These are phyloP conservation scores for Antennarius maculatus DNA, from an alignment of 2,797 vertebrate genomes.

Conservation along the genomic window DNA sequence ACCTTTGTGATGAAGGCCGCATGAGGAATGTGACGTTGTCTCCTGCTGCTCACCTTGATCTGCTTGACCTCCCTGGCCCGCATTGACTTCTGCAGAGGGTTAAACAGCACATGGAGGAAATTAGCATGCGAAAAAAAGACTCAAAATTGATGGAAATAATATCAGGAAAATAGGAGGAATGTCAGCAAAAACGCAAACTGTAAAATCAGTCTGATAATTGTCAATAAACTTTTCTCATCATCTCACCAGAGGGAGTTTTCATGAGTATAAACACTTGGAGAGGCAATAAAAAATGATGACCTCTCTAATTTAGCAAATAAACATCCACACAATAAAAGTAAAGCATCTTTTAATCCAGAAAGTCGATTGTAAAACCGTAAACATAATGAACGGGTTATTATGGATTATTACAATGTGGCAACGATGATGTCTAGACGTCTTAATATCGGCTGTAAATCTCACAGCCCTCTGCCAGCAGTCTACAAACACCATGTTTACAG, in stretches of 20 bases:
- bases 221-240: too few relatives aligned
- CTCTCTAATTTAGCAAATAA: too few relatives aligned
- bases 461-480: conserved; percentile 32
- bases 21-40: conserved; percentile 75
- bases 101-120: conserved; percentile 40
- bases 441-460: conserved; percentile 40
- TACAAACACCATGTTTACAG: conserved; percentile 46
- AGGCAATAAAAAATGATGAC: too few relatives aligned
- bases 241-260: too few relatives aligned
- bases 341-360: conserved; percentile 14
- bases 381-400: conserved; percentile 29
- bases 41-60: conserved; percentile 58
- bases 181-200: not conserved
- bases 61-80: conserved; percentile 50
- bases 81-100: conserved; percentile 47
- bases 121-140: conserved; percentile 55
- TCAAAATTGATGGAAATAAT: conserved; percentile 47
- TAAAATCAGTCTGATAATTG: too few relatives aligned
- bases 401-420: conserved; percentile 37
- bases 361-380: conserved; percentile 12
- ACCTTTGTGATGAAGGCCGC: conserved; percentile 62
- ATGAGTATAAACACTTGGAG: too few relatives aligned
- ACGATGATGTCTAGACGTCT: conserved; percentile 30
- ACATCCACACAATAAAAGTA: conserved; percentile 2
- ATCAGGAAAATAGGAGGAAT: not conserved